A percentile compares a stretch with the other conserved stretches of the same genome.
phyloP scores from a whole-genome alignment of 1,140 invertebrate species.

The Ectropis grisescens region DNA sequence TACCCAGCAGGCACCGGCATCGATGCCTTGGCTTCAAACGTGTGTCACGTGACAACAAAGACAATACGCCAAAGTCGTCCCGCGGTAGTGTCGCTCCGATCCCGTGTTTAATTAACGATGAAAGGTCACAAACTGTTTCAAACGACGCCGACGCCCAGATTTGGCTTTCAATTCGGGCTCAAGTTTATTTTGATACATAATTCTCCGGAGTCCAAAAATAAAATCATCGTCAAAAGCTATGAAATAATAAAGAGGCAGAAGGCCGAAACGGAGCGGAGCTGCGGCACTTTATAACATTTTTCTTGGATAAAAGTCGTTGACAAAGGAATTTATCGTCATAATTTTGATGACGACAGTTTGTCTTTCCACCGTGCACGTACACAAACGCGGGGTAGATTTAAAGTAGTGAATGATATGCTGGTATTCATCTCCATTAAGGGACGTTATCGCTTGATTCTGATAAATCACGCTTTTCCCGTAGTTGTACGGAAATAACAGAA shows the following conservation, averaged over 20 bases:
- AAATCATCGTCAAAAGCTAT: too few relatives aligned
- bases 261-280: constrained; percentile 4
- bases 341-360: constrained; percentile 21
- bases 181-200: too few relatives aligned
- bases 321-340: constrained; percentile 18
- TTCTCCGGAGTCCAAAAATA: too few relatives aligned
- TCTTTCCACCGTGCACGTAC: constrained; percentile 8
- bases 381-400: too few relatives aligned
- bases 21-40: too few relatives aligned
- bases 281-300: constrained; percentile 16
- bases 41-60: too few relatives aligned
- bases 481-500: too few relatives aligned
- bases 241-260: background rate
- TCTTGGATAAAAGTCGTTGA: constrained; percentile 13
- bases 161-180: background rate
- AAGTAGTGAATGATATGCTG: constrained; percentile 14
- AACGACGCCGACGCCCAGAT: background rate
- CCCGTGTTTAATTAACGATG: too few relatives aligned
- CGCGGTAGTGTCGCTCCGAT: too few relatives aligned
- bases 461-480: constrained; percentile 22
- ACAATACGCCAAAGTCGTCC: too few relatives aligned
- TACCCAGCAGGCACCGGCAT: too few relatives aligned
- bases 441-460: constrained; percentile 29
- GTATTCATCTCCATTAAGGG: constrained; percentile 37
- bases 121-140: background rate